Conservation (phyloP, 2,888 invertebrate species). For the Sphecodes monilicornis region DNA sequence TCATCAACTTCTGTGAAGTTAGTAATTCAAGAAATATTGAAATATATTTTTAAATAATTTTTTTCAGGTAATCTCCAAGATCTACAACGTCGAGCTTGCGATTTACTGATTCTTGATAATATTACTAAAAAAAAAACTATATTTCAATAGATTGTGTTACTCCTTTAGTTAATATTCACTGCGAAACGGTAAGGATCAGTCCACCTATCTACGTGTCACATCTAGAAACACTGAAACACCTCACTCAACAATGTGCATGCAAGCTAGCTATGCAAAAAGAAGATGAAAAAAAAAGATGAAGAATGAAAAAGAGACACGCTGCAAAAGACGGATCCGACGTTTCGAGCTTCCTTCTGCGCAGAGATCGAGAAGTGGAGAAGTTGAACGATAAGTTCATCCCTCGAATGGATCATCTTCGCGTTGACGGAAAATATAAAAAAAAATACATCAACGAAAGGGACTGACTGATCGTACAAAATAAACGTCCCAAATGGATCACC, state of each 20-base stretch:
- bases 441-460: slow-evolving; percentile 16
- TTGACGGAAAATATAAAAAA: slow-evolving; percentile 15
- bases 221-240: slow-evolving; percentile 42
- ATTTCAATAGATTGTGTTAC: slow-evolving; percentile 44
- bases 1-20: no score
- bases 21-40: no score
- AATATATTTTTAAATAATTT: no score
- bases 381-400: slow-evolving; percentile 18
- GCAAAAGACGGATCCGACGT: slow-evolving; percentile 68
- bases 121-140: slow-evolving; percentile 39
- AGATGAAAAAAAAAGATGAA: slow-evolving; percentile 57
- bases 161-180: slow-evolving; percentile 43
- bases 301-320: slow-evolving; percentile 63
- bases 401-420: slow-evolving; percentile 16
- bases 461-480: slow-evolving; percentile 35
- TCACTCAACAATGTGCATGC: slow-evolving; percentile 66
- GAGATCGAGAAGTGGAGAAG: slow-evolving; percentile 53
- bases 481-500: slow-evolving; percentile 36
- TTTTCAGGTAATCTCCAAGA: no score
- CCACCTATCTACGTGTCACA: slow-evolving; percentile 43
- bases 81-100: slow-evolving; percentile 30
- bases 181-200: slow-evolving; percentile 35
- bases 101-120: not conserved
- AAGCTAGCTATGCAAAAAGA: slow-evolving; percentile 64
- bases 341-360: slow-evolving; percentile 54